phyloP scores from a whole-genome alignment of 2,797 vertebrate genomes.

The Arremon brunneinucha region DNA sequence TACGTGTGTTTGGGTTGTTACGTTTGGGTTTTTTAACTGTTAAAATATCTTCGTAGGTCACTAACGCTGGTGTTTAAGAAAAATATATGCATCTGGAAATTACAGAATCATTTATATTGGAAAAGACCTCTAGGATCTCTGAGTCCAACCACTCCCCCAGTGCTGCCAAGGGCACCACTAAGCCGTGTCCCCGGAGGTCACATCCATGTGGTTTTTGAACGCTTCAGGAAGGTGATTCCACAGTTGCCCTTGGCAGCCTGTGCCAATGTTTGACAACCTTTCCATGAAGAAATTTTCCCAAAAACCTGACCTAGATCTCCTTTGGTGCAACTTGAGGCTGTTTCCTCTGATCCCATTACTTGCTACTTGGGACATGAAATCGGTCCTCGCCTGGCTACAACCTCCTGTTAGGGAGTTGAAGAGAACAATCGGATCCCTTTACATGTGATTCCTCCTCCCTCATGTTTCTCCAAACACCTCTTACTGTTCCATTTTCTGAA shows the following conservation, averaged over 20 bases:
- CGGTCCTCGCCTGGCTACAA: accelerated
- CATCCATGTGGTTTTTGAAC: neutral
- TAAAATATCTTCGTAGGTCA: neutral
- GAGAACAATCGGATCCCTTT: neutral
- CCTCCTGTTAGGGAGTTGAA: neutral
- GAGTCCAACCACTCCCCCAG: neutral
- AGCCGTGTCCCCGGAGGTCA: neutral
- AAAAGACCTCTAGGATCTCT: neutral
- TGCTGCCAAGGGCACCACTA: neutral
- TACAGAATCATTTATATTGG: neutral
- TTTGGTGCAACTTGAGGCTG: neutral
- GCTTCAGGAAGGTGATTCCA: neutral
- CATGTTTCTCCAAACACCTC: neutral
- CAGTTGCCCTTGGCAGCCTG: neutral
- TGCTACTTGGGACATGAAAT: neutral
- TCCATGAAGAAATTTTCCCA: neutral
- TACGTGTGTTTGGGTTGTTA: neutral
- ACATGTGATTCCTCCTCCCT: neutral
- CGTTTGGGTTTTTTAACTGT: no score
- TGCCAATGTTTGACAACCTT: neutral
- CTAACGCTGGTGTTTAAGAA: neutral
- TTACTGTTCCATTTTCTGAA: neutral
- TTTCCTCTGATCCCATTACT: neutral
- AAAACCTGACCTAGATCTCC: neutral
- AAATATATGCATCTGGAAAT: neutral